Base-by-base conservation (phyloP, 2,888 invertebrate genomes). In the Oxyteleia sp. region DNA sequence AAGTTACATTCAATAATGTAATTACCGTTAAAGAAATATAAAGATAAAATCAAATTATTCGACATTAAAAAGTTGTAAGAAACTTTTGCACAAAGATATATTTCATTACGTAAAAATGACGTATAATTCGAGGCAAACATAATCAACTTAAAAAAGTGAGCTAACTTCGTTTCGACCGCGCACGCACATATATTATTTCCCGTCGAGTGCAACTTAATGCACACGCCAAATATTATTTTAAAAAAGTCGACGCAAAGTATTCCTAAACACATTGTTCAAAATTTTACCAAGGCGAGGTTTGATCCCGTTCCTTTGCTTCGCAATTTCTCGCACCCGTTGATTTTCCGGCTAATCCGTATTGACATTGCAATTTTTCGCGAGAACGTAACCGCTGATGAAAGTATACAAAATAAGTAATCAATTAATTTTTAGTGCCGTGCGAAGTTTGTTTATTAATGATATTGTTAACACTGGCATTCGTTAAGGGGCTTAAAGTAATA, bases 51-150 rank as follows among this genome's bases (percentile, higher is more conserved):
- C n/a, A 69, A 81, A 75, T 81, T 81, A 81, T 69, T 69, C 63
- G 59, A 13, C 63, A 64, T 75, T 81, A 81, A 75, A 75, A 81
- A 81, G 81, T 81, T 75, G 59, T 26, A 53, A 41, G 64, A 75
- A 75, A 74, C 18, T 68, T 69, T 32, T 35, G 68, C 66, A n/a
- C n/a, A n/a, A n/a, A n/a, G n/a, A n/a, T n/a, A 68, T 49, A 81
- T 81, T 81, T 81, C 55, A 74, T 74, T 81, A 68, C 80, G 72
- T 59, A 74, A 68, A 81, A 74, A 81, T 74, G 68, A 81, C 74
- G 74, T 74, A 68, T 61, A 74, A 81, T 68, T 74, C 61, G 74
- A 53, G 55, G 68, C 74, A 68, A 66, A 63, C 61, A 51, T 81
- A 74, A 81, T 81, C 41, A 23, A 68, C 20, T n/a, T 81, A 71